phyloP scores from a whole-genome alignment of 2,797 vertebrate genomes.

The Ctenopoma multispine region DNA sequence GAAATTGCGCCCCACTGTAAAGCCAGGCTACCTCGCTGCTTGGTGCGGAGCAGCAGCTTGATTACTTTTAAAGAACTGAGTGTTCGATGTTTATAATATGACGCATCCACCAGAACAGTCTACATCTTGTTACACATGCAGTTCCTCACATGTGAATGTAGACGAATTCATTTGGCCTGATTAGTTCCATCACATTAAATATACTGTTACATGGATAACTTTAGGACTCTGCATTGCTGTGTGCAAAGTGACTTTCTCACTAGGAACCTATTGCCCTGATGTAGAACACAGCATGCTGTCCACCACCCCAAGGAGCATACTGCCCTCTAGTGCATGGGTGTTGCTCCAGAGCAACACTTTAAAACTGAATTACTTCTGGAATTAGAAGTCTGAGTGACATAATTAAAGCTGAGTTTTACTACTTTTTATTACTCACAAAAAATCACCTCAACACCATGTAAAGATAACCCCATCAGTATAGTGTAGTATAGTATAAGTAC shows the following conservation, averaged over 20 bases:
- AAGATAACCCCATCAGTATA: neutral
- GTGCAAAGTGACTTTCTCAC: slow-evolving; percentile 23
- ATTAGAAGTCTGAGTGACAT: neutral
- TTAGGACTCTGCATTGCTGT: neutral
- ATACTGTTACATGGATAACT: slow-evolving; percentile 1
- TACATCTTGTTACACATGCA: neutral
- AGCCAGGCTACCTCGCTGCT: slow-evolving; percentile 28
- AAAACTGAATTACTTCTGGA: neutral
- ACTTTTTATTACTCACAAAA: no score
- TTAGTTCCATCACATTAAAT: slow-evolving; percentile 3
- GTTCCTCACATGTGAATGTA: neutral
- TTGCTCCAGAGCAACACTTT: neutral
- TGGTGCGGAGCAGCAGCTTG: slow-evolving; percentile 13
- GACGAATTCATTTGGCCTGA: neutral
- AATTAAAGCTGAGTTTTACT: no score
- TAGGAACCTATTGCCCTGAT: neutral
- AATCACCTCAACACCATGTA: neutral
- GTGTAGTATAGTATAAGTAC: no score
- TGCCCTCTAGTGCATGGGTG: slow-evolving; percentile 63
- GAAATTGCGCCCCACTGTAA: slow-evolving; percentile 46
- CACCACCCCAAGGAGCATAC: slow-evolving; percentile 28
- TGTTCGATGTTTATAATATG: slow-evolving; percentile 1
- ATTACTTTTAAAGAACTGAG: slow-evolving; percentile 19
- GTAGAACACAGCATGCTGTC: neutral
- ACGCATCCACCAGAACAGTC: neutral